A percentile compares a stretch with the other conserved stretches of the same genome.
Evolutionary conservation across 2,888 invertebrate species (phyloP).

Genomic region (Drosophila recens): DNA sequence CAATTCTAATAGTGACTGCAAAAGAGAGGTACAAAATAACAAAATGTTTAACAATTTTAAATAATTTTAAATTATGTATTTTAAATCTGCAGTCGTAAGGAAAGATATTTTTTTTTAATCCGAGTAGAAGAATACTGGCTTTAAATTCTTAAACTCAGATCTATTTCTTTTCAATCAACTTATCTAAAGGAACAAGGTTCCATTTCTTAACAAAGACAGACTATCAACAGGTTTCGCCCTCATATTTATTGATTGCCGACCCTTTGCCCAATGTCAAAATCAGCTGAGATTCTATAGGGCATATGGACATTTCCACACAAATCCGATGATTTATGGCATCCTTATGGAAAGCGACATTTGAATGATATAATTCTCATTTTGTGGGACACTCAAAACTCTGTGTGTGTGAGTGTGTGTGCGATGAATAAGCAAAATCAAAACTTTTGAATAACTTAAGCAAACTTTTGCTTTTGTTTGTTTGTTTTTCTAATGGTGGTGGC

Average conservation of each 20-base stretch:
- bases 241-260: slow-evolving; percentile 19
- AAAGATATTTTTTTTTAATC: too few relatives aligned
- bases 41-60: too few relatives aligned
- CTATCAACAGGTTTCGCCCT: slow-evolving; percentile 40
- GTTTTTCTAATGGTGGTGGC: slow-evolving; percentile 33
- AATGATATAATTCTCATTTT: slow-evolving; percentile 44
- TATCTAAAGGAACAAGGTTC: background rate
- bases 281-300: slow-evolving; percentile 20
- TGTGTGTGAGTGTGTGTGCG: slow-evolving; percentile 9
- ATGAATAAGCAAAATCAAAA: slow-evolving; percentile 46
- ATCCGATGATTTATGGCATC: slow-evolving; percentile 50
- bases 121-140: too few relatives aligned
- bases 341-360: slow-evolving; percentile 37
- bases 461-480: slow-evolving; percentile 45
- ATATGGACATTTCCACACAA: background rate
- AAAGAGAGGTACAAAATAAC: too few relatives aligned
- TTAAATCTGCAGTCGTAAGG: too few relatives aligned
- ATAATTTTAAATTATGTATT: too few relatives aligned
- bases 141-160: too few relatives aligned
- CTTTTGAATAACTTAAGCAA: slow-evolving; percentile 40
- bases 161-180: background rate
- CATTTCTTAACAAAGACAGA: background rate
- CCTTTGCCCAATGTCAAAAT: background rate
- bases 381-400: background rate
- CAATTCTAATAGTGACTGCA: too few relatives aligned